Evolutionary conservation across 2,797 vertebrate species (phyloP).

Genomic region (Muraenolepis orangiensis): DNA sequence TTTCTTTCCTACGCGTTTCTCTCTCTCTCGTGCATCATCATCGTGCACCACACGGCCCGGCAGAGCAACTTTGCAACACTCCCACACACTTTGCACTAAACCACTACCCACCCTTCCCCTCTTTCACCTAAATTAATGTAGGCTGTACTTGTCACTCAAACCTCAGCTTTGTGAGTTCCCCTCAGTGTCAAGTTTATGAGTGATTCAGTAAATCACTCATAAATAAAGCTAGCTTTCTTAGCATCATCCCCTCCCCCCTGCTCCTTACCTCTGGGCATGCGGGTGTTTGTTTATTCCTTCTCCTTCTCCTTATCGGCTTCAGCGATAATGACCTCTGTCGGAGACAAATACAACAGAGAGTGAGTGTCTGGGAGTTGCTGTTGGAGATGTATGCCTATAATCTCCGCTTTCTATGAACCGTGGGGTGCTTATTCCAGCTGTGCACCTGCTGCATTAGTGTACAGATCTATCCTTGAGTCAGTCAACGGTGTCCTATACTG

Average conservation of each 20-base stretch:
- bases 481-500: not conserved
- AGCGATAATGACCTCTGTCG: slow-evolving; percentile 64
- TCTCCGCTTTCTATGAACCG: not conserved
- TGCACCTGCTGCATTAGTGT: not conserved
- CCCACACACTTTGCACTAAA: not conserved
- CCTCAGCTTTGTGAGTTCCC: too few relatives aligned
- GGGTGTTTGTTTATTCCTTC: slow-evolving; percentile 39
- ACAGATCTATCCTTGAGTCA: not conserved
- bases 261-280: slow-evolving; percentile 40
- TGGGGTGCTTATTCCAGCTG: not conserved
- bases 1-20: not conserved
- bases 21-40: too few relatives aligned
- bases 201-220: not conserved
- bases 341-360: slow-evolving; percentile 12
- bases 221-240: not conserved
- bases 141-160: not conserved
- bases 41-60: too few relatives aligned
- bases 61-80: too few relatives aligned
- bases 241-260: not conserved
- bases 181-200: too few relatives aligned
- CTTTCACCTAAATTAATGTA: not conserved
- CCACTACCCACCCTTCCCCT: too few relatives aligned
- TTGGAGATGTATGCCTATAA: not conserved
- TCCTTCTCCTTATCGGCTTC: slow-evolving; percentile 53
- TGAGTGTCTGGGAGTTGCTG: not conserved